These are phyloP conservation scores for Scaptomyza polygonia DNA, from an alignment of 2,888 invertebrate genomes.

Conservation along the genomic window DNA sequence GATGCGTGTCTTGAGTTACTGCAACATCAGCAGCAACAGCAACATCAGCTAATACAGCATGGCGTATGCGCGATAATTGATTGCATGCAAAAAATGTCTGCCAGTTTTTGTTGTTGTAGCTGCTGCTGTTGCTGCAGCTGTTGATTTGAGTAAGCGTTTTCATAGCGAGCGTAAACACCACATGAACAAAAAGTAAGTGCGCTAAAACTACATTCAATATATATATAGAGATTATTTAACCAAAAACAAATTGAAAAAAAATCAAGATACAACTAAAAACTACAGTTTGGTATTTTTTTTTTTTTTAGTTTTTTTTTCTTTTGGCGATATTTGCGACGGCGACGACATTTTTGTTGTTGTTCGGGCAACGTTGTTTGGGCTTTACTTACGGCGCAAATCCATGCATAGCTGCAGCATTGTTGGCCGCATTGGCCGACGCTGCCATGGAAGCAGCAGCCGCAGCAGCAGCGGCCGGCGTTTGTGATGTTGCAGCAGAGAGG, in stretches of 20 bases:
- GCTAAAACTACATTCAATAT: slow-evolving; percentile 72
- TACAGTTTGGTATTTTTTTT: slow-evolving; percentile 47
- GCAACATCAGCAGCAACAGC: slow-evolving; percentile 5
- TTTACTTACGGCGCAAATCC: slow-evolving; percentile 96
- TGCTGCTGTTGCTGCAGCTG: slow-evolving; percentile 19
- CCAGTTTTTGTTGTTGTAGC: slow-evolving; percentile 23
- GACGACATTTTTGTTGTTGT: slow-evolving; percentile 31
- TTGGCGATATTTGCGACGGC: slow-evolving; percentile 45
- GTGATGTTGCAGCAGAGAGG: slow-evolving; percentile 68
- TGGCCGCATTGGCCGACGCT: slow-evolving; percentile 87
- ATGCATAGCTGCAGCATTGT: slow-evolving; percentile 92
- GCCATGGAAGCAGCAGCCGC: slow-evolving; percentile 87
- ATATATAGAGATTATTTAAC: slow-evolving; percentile 50
- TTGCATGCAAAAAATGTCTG: slow-evolving; percentile 46
- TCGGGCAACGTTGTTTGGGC: slow-evolving; percentile 54
- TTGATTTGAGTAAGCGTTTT: slow-evolving; percentile 38
- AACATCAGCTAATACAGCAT: slow-evolving; percentile 29
- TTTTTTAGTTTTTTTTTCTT: slow-evolving; percentile 19
- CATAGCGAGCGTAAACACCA: slow-evolving; percentile 64
- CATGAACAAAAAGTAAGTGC: slow-evolving; percentile 69
- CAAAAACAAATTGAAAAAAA: slow-evolving; percentile 34
- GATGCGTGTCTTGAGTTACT: slow-evolving; percentile 20
- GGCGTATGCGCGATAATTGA: slow-evolving; percentile 53
- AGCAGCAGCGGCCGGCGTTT: slow-evolving; percentile 86
- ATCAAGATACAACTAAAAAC: slow-evolving; percentile 59